phyloP scores from a whole-genome alignment of 2,113 vertebrate genomes.

The Eolophus roseicapilla region DNA sequence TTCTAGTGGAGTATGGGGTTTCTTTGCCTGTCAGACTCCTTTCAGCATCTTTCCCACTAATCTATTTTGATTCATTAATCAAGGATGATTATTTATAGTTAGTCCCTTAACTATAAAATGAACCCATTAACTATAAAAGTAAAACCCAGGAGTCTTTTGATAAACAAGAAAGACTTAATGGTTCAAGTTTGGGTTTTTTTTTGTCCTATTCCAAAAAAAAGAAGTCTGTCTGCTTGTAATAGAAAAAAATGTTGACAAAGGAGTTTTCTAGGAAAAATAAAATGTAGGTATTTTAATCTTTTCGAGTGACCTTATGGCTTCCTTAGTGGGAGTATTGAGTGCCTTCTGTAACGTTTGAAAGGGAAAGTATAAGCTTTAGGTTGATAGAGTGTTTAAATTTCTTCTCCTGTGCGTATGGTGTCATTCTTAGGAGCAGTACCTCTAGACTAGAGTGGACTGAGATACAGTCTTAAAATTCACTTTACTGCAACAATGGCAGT shows the following conservation, averaged over 20 bases:
- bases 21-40: neutral
- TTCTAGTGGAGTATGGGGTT: fast-evolving
- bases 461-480: neutral
- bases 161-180: neutral
- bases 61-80: neutral
- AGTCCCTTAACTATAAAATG: neutral
- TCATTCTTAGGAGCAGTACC: neutral
- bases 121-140: neutral
- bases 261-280: neutral
- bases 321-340: neutral
- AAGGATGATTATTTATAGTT: neutral
- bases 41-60: neutral
- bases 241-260: neutral
- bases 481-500: neutral
- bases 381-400: neutral
- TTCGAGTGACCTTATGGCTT: neutral
- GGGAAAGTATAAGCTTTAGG: neutral
- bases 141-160: neutral
- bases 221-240: neutral
- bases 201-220: neutral
- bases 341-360: neutral
- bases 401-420: neutral
- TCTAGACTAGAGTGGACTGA: neutral
- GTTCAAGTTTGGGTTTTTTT: neutral
- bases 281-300: neutral